These are phyloP conservation scores for Rhagoletis zephyria DNA, from an alignment of 1,140 invertebrate genomes.

Conservation along the genomic window DNA sequence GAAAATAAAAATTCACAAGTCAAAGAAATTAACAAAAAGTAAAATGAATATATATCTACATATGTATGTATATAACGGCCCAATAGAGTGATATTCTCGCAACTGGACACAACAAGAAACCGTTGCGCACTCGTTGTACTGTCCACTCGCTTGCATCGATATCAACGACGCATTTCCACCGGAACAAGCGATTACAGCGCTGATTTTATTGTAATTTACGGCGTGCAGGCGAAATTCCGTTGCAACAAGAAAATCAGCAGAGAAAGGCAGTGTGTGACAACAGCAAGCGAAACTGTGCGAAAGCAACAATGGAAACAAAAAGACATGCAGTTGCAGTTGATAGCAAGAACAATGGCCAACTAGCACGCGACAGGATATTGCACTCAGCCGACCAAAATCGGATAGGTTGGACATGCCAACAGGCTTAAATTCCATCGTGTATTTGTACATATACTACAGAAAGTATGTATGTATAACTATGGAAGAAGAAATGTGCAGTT, in stretches of 20 bases:
- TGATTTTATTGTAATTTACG: conserved; percentile 47
- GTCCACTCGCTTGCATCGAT: conserved; percentile 3
- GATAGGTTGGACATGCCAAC: conserved; percentile 41
- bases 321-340: not conserved
- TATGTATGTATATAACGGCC: not conserved
- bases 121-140: not conserved
- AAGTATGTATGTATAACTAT: not conserved
- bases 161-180: conserved; percentile 39
- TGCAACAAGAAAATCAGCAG: conserved; percentile 36
- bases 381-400: conserved; percentile 43
- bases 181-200: conserved; percentile 49
- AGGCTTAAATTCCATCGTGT: conserved; percentile 10
- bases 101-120: not conserved
- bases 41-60: not conserved
- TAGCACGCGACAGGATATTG: conserved; percentile 39
- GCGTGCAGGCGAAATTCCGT: conserved; percentile 26
- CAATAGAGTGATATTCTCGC: not conserved
- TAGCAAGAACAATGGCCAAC: conserved; percentile 22
- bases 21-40: not conserved
- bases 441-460: not conserved
- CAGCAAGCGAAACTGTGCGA: not conserved
- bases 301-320: not conserved
- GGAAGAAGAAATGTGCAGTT: not conserved
- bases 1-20: not conserved
- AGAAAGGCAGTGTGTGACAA: not conserved